Conservation (phyloP, 2,113 vertebrate species). For the Xiphophorus couchianus region DNA sequence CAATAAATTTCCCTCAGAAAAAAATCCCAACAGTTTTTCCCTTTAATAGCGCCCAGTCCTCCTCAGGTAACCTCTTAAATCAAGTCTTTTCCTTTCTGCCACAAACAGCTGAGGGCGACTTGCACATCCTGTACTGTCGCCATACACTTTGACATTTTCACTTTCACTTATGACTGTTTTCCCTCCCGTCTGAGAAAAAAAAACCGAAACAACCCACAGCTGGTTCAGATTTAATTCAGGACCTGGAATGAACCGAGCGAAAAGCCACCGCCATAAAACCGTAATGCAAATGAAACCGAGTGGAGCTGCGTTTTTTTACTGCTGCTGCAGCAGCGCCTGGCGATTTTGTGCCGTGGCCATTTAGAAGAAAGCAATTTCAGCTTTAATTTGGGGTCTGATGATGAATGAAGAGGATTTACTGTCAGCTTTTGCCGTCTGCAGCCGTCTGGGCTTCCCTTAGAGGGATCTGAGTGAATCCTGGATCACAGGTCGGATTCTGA, state of each 20-base stretch:
- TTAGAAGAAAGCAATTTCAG: constrained; percentile 44
- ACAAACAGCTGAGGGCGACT: constrained; percentile 22
- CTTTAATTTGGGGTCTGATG: constrained; percentile 38
- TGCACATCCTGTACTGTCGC: not conserved
- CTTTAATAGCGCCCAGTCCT: not conserved
- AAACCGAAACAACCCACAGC: not conserved
- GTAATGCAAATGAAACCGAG: constrained; percentile 34
- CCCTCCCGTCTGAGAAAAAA: not conserved
- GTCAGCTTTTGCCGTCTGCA: constrained; percentile 28
- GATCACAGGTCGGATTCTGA: not conserved
- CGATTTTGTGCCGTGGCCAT: constrained; percentile 31
- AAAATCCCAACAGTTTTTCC: not conserved
- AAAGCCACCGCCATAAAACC: constrained; percentile 26
- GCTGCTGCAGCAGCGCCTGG: constrained; percentile 35
- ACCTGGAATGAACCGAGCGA: constrained; percentile 37
- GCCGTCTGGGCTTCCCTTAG: constrained; percentile 2
- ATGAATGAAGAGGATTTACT: constrained; percentile 29
- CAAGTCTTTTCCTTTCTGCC: constrained; percentile 6
- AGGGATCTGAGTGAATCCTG: constrained; percentile 34
- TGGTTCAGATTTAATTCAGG: constrained; percentile 39
- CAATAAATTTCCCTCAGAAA: not conserved
- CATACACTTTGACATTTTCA: constrained; percentile 41
- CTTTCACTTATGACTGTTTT: constrained; percentile 45
- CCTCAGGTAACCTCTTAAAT: not conserved
- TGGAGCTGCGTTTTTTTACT: constrained; percentile 25